Percentiles rank a stretch among this genome's conserved stretches.
These are phyloP conservation scores for Phyllostomus discolor DNA, from an alignment of 2,113 vertebrate species.

Conservation along the genomic window DNA sequence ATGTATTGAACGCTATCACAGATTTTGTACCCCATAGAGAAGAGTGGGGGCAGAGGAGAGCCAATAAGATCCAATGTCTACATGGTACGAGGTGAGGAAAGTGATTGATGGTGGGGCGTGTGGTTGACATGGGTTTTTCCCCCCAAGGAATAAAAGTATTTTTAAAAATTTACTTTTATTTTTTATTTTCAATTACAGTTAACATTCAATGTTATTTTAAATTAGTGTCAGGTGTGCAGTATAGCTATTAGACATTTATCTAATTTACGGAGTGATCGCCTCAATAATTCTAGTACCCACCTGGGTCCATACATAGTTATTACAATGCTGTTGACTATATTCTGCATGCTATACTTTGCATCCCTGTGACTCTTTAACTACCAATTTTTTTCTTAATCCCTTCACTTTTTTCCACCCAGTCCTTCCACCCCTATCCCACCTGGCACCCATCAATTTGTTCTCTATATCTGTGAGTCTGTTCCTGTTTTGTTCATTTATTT, in stretches of 20 bases:
- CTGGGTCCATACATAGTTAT: neutral
- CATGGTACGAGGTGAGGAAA: no score
- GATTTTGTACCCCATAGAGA: neutral
- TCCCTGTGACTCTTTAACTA: neutral
- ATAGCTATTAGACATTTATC: neutral
- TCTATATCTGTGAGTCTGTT: neutral
- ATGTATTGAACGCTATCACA: neutral
- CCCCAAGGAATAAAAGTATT: neutral
- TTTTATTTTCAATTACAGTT: neutral
- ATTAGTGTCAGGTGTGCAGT: neutral
- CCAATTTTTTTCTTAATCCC: neutral
- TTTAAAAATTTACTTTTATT: neutral
- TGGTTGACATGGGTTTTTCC: neutral
- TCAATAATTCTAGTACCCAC: neutral
- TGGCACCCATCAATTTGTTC: neutral
- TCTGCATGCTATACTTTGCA: neutral
- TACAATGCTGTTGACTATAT: neutral
- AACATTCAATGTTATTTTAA: neutral
- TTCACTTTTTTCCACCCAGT: neutral
- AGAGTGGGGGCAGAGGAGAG: neutral
- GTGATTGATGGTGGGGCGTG: rapidly evolving
- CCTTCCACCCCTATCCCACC: no score
- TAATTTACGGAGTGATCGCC: neutral
- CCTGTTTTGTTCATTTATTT: neutral
- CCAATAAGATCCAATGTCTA: neutral